These are phyloP conservation scores for Nasonia oneida DNA, from an alignment of 2,888 invertebrate genomes.

Conservation along the genomic window DNA sequence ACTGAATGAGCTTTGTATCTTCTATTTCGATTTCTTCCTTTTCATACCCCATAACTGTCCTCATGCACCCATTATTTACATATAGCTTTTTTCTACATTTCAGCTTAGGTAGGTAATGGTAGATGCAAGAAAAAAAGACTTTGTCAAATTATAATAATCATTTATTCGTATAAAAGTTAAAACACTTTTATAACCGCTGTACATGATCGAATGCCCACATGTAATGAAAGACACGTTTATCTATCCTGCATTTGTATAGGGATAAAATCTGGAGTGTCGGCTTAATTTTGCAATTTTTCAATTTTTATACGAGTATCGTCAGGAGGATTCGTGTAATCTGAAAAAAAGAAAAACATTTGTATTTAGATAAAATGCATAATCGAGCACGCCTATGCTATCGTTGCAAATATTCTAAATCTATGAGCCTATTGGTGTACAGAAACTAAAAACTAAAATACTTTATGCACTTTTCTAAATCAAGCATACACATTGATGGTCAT, in stretches of 20 bases:
- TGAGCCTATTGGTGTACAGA: not conserved
- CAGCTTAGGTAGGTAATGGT: not conserved
- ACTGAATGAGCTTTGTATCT: constrained; percentile 9
- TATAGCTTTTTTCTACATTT: not conserved
- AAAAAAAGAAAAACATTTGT: constrained; percentile 13
- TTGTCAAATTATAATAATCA: not conserved
- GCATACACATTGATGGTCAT: not conserved
- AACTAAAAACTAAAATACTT: not conserved
- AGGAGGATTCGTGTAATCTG: constrained; percentile 24
- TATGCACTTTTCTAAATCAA: not conserved
- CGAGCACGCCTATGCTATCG: not conserved
- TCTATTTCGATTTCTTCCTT: constrained; percentile 2
- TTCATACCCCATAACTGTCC: not conserved
- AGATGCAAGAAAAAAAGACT: not conserved
- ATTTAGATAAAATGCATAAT: constrained; percentile 4
- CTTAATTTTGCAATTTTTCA: constrained; percentile 28
- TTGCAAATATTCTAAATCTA: constrained; percentile 6
- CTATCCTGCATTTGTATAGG: not conserved
- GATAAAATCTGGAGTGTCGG: not conserved
- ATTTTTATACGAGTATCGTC: constrained; percentile 12
- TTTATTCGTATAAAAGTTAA: constrained; percentile 16
- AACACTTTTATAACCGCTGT: constrained; percentile 11
- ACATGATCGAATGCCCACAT: not conserved
- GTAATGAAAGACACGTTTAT: not conserved
- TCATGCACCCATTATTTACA: not conserved